A percentile compares a stretch with the other conserved stretches of the same genome.
phyloP scores from a whole-genome alignment of 2,888 invertebrate species.

The Acrobeloides nanus region DNA sequence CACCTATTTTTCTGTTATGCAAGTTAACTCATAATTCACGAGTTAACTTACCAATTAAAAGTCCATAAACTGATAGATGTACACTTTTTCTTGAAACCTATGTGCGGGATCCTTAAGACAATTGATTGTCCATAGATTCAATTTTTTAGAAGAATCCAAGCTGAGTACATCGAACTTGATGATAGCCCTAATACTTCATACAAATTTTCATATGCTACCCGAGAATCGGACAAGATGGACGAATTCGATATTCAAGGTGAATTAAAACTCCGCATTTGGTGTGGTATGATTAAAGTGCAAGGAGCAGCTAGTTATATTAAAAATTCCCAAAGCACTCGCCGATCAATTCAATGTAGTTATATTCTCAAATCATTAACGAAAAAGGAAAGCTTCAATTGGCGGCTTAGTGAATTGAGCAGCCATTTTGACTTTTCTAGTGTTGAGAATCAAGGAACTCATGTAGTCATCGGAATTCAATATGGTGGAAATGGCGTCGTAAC shows the following conservation, averaged over 20 bases:
- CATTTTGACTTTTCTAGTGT: not conserved
- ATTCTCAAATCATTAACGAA: no score
- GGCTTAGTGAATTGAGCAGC: not conserved
- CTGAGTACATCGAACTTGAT: not conserved
- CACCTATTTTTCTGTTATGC: no score
- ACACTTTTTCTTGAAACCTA: no score
- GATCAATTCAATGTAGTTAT: not conserved
- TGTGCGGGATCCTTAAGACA: no score
- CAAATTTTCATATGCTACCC: not conserved
- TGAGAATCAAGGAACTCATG: not conserved
- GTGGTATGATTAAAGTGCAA: not conserved
- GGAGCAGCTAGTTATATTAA: not conserved
- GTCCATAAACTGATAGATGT: no score
- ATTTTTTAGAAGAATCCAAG: not conserved
- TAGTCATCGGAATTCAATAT: not conserved
- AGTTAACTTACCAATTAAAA: no score
- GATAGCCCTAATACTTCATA: not conserved
- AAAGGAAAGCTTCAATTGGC: not conserved
- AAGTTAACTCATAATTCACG: no score
- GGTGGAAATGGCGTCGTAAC: slow-evolving; percentile 1
- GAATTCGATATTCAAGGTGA: not conserved
- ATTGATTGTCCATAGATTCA: no score
- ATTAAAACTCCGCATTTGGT: not conserved
- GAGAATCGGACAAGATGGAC: not conserved
- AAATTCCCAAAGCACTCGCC: not conserved